Conservation (phyloP, 2,888 invertebrate species). For the Callyntrura guangdongensis region DNA sequence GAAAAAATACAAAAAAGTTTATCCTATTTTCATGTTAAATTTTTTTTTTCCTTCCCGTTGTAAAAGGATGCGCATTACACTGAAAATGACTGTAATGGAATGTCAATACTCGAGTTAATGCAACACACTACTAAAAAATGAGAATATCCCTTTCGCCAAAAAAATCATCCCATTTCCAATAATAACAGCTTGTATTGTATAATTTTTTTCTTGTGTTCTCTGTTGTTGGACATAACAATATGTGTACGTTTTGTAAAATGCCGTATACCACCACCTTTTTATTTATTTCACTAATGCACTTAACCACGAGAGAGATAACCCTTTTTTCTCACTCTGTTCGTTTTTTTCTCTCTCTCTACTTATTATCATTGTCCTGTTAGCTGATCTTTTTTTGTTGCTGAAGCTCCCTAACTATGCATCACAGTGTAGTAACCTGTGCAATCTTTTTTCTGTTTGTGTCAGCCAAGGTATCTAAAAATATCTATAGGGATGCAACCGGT, state of each 20-base stretch:
- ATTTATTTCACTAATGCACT: constrained; percentile 35
- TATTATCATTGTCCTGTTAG: not conserved
- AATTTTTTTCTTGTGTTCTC: not conserved
- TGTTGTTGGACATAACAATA: not conserved
- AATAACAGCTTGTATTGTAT: too few species aligned
- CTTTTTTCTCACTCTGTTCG: not conserved
- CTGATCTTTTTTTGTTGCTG: not conserved
- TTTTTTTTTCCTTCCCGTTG: not conserved
- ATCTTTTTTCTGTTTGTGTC: not conserved
- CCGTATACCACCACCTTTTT: not conserved
- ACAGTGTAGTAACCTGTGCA: constrained; percentile 22
- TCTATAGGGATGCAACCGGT: constrained; percentile 49
- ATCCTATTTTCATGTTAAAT: too few species aligned
- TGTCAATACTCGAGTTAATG: not conserved
- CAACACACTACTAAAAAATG: too few species aligned
- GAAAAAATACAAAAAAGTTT: not conserved
- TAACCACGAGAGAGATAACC: constrained; percentile 27
- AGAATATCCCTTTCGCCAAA: too few species aligned
- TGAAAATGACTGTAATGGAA: constrained; percentile 34
- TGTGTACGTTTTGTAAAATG: not conserved
- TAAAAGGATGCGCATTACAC: constrained; percentile 37
- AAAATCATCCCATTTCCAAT: not conserved
- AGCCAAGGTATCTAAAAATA: not conserved
- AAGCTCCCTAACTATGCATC: not conserved
- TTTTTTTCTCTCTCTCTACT: not conserved